Base-by-base conservation (phyloP, 2,113 vertebrate species). In the Odontophorus gujanensis region DNA sequence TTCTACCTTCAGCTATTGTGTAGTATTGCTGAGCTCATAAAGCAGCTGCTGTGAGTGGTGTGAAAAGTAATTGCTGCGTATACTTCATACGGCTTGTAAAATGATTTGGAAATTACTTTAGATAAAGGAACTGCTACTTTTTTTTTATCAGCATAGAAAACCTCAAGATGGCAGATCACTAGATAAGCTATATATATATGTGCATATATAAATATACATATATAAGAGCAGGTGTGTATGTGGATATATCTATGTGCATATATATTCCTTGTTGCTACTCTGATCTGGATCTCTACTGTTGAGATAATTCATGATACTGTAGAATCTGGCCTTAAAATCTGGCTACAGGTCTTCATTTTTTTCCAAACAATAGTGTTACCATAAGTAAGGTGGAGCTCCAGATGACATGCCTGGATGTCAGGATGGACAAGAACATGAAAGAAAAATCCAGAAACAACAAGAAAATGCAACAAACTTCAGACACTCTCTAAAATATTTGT, bases 1-100 rank as follows among this genome's bases (percentile, higher is more conserved):
- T 95, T 77, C 72, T 87, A 85, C 68, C 72, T 92, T 93, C 69
- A 86, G 65, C 76, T 91, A 55, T 85, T 76, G 68, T 77, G 32
- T 42, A 92, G 22, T 24, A 1, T 81, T 87, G 55, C 75, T 91
- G 85, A 87, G 55, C 81, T 95, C 75, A 92, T 91, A 95, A 94
- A 92, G 43, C 43, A 91, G 91, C 89, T 93, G 81, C 94, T 93
- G 81, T 71, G 87, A 96, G 55, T 91, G n/a, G 88, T 90, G 61
- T 59, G 83, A 84, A 91, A 83, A 88, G 88, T 93, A 90, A 92
- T 96, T 95, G 95, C 68, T 82, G 81, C 59, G 57, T 92, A 55
- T 82, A 93, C 89, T 95, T 92, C 87, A 80, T 74, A 94, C 1
- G 1, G 87, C 57, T 96, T 92, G 68, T 85, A 95, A 91, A 95